These are phyloP conservation scores for Iphiclides podalirius DNA, from an alignment of 2,888 invertebrate species.

Conservation along the genomic window DNA sequence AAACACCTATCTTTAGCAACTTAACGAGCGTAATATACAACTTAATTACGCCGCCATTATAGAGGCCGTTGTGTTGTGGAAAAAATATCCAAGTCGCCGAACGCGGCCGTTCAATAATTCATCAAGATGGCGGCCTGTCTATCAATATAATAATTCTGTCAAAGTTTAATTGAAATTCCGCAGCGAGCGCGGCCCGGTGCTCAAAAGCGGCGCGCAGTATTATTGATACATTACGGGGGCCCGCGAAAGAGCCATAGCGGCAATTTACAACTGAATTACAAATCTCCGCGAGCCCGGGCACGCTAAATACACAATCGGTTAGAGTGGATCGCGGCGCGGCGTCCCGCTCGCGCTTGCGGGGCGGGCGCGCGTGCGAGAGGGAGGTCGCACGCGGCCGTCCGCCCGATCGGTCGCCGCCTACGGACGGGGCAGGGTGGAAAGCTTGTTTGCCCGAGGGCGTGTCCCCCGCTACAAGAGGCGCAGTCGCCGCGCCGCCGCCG, in stretches of 20 bases:
- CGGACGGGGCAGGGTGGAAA: slow-evolving; percentile 61
- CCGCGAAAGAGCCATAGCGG: slow-evolving; percentile 68
- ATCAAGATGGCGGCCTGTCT: slow-evolving; percentile 63
- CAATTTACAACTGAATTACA: slow-evolving; percentile 79
- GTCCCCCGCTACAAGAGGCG: slow-evolving; percentile 42
- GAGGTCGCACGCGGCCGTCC: slow-evolving; percentile 38
- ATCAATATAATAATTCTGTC: slow-evolving; percentile 78
- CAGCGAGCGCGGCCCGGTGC: slow-evolving; percentile 37
- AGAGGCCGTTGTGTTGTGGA: slow-evolving; percentile 43
- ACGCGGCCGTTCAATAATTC: slow-evolving; percentile 56
- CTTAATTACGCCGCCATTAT: slow-evolving; percentile 33
- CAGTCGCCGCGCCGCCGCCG: slow-evolving; percentile 69
- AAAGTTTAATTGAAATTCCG: slow-evolving; percentile 76
- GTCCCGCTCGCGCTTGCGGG: slow-evolving; percentile 38
- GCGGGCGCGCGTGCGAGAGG: slow-evolving; percentile 30
- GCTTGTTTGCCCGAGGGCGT: slow-evolving; percentile 72
- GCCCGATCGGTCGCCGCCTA: slow-evolving; percentile 66
- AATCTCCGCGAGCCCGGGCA: slow-evolving; percentile 61
- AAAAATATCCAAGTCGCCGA: slow-evolving; percentile 40
- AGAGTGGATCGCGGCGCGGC: slow-evolving; percentile 66
- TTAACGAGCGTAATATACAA: slow-evolving; percentile 26
- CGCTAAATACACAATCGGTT: slow-evolving; percentile 74
- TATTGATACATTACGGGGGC: slow-evolving; percentile 77
- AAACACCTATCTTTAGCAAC: slow-evolving; percentile 17
- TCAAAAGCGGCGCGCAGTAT: slow-evolving; percentile 58